These are phyloP conservation scores for Rhynchophorus ferrugineus DNA, from an alignment of 1,140 invertebrate species.

Conservation along the genomic window DNA sequence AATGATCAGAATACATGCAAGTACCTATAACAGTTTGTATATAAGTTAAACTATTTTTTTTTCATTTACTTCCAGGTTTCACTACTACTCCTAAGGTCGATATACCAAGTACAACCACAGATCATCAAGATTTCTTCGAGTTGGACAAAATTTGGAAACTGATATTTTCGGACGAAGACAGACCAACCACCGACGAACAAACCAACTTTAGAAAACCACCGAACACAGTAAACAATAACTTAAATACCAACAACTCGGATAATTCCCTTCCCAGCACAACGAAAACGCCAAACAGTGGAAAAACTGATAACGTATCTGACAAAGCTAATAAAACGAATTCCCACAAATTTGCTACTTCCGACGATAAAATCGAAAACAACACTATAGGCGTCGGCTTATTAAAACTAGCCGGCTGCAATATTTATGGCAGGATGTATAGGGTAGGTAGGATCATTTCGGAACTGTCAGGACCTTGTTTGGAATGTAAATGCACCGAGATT, in stretches of 20 bases:
- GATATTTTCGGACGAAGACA: constrained; percentile 39
- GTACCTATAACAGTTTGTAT: no score
- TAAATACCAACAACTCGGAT: neutral
- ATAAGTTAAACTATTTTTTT: no score
- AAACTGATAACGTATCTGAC: neutral
- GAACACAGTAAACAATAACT: neutral
- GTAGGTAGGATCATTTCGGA: constrained; percentile 78
- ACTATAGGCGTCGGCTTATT: constrained; percentile 47
- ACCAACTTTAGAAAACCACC: neutral
- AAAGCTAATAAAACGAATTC: neutral
- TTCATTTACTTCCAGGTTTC: no score
- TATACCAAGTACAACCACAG: constrained; percentile 36
- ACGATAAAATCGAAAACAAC: constrained; percentile 7
- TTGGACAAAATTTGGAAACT: constrained; percentile 51
- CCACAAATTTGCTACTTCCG: no score
- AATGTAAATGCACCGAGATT: constrained; percentile 78
- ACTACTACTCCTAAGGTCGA: neutral
- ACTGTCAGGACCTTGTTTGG: constrained; percentile 71
- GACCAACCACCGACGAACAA: neutral
- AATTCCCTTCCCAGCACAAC: neutral
- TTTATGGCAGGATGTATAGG: constrained; percentile 83
- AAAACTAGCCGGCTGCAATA: constrained; percentile 83
- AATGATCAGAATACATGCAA: no score
- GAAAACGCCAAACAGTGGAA: neutral
- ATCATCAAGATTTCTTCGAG: constrained; percentile 45